phyloP scores from a whole-genome alignment of 2,797 vertebrate species.

The Phataginus tricuspis region DNA sequence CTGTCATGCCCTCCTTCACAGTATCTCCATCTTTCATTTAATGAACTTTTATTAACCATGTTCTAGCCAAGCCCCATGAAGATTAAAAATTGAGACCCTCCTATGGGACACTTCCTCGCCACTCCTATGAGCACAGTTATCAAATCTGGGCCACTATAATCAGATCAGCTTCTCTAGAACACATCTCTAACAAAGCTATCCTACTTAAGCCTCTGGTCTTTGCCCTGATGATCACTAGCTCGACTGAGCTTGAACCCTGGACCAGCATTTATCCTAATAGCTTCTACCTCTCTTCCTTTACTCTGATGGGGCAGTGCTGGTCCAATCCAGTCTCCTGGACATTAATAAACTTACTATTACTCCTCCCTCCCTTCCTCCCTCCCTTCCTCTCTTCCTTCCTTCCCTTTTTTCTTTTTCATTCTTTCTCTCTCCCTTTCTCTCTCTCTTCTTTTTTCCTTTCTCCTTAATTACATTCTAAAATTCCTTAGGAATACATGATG shows the following conservation, averaged over 20 bases:
- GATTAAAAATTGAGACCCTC: not conserved
- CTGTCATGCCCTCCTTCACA: not conserved
- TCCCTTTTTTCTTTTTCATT: too few species aligned
- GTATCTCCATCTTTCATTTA: not conserved
- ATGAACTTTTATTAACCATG: not conserved
- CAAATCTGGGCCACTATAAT: not conserved
- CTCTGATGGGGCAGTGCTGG: not conserved
- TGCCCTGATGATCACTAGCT: not conserved
- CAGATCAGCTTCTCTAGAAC: not conserved
- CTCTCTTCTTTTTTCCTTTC: not conserved
- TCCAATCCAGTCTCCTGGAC: not conserved
- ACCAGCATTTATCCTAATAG: not conserved
- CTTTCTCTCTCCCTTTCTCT: too few species aligned
- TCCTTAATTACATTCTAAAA: not conserved
- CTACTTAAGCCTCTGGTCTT: not conserved
- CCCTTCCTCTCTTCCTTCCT: too few species aligned
- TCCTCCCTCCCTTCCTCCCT: too few species aligned
- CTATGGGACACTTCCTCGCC: not conserved
- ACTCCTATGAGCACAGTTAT: not conserved
- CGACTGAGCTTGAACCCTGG: not conserved
- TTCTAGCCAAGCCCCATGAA: not conserved
- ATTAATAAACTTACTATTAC: not conserved
- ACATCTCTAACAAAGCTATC: not conserved
- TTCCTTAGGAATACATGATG: not conserved
- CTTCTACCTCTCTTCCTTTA: not conserved